Evolutionary conservation across 2,113 vertebrate species (phyloP).

Genomic region (Desmodus rotundus): DNA sequence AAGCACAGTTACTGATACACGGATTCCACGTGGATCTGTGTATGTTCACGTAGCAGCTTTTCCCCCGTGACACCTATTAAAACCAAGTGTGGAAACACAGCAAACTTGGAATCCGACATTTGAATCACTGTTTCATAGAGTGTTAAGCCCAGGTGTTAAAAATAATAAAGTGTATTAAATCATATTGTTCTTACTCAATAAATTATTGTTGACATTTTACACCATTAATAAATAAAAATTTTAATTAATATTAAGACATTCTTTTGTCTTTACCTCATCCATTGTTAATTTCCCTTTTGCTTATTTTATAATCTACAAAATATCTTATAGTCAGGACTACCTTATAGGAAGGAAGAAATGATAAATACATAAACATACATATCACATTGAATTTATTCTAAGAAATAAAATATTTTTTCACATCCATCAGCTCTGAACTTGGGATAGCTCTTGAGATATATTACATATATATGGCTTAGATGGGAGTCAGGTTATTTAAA

Average conservation of each 20-base stretch:
- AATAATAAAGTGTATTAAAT: background rate
- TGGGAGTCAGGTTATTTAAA: background rate
- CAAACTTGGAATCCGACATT: background rate
- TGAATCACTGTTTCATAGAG: background rate
- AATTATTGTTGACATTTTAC: background rate
- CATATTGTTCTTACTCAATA: background rate
- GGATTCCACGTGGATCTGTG: background rate
- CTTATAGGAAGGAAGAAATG: background rate
- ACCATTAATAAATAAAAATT: background rate
- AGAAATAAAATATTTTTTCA: background rate
- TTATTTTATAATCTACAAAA: background rate
- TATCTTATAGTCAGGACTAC: background rate
- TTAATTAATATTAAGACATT: background rate
- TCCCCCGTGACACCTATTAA: background rate
- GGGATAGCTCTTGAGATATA: background rate
- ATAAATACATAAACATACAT: background rate
- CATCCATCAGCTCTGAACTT: background rate
- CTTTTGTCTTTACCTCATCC: constrained; percentile 15
- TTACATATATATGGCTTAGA: background rate
- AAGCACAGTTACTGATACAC: background rate
- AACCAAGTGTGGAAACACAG: background rate
- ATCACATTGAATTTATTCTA: background rate
- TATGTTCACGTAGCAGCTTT: background rate
- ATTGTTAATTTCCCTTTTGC: background rate
- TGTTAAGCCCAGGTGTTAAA: background rate